Conservation (phyloP, 2,113 vertebrate species). For the Accipiter virgatus region DNA sequence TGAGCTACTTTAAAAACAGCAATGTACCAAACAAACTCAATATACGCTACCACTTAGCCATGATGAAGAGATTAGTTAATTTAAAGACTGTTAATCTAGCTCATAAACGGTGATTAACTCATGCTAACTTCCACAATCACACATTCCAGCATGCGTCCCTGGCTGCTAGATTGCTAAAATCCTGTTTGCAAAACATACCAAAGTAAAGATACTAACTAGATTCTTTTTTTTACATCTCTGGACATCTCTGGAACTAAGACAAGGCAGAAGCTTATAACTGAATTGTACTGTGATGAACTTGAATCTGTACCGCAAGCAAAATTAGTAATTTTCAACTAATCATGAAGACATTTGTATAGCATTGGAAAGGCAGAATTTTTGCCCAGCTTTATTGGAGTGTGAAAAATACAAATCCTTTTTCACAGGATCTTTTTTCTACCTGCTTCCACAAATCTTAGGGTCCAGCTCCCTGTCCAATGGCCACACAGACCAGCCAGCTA, state of each 20-base stretch:
- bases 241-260: background rate
- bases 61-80: background rate
- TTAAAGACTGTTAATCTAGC: background rate
- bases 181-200: background rate
- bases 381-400: background rate
- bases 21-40: background rate
- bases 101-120: background rate
- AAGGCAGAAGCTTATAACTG: background rate
- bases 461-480: background rate
- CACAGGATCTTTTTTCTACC: background rate
- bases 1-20: background rate
- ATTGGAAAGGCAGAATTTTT: background rate
- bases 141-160: background rate
- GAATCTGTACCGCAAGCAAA: background rate
- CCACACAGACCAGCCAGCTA: background rate
- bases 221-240: too few species aligned
- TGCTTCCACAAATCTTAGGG: background rate
- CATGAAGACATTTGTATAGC: background rate
- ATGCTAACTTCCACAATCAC: background rate
- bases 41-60: background rate
- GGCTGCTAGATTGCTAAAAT: background rate
- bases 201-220: background rate
- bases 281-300: background rate
- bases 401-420: background rate
- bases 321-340: background rate